Percentiles rank a stretch among this genome's conserved stretches.
These are phyloP conservation scores for Aldrovandia affinis DNA, from an alignment of 2,797 vertebrate genomes.

Conservation along the genomic window DNA sequence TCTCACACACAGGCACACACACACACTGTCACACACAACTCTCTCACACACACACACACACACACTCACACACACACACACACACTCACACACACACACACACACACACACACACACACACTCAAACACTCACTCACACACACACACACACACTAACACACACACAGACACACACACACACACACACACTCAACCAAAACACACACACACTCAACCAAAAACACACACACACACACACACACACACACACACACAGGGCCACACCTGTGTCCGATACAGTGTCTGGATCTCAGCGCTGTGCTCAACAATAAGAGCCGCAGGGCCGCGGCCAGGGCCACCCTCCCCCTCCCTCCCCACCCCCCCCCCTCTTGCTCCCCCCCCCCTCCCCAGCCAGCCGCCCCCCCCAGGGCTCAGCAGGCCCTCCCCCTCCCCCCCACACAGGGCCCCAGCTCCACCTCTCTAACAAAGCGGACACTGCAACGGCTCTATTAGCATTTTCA, in stretches of 20 bases:
- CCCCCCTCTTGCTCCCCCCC: not conserved
- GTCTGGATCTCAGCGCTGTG: not conserved
- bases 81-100: not conserved
- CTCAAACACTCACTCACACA: not conserved
- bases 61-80: not conserved
- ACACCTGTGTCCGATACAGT: not conserved
- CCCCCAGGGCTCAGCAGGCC: slow-evolving; percentile 75
- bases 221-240: not conserved
- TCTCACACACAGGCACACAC: not conserved
- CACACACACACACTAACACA: not conserved
- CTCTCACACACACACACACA: not conserved
- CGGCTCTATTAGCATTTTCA: slow-evolving; percentile 57
- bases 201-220: no score
- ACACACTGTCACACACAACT: not conserved
- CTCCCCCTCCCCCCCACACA: slow-evolving; percentile 56
- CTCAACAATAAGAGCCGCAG: slow-evolving; percentile 12
- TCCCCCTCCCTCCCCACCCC: not conserved
- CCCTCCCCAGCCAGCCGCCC: slow-evolving; percentile 20
- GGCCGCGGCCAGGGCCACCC: not conserved
- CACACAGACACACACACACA: slow-evolving; percentile 6
- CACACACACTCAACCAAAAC: no score
- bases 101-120: not conserved
- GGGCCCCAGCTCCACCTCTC: slow-evolving; percentile 65
- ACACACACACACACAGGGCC: not conserved
- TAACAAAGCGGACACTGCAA: slow-evolving; percentile 63